Conservation (phyloP, 2,888 invertebrate species). For the Perizoma flavofasciatum region DNA sequence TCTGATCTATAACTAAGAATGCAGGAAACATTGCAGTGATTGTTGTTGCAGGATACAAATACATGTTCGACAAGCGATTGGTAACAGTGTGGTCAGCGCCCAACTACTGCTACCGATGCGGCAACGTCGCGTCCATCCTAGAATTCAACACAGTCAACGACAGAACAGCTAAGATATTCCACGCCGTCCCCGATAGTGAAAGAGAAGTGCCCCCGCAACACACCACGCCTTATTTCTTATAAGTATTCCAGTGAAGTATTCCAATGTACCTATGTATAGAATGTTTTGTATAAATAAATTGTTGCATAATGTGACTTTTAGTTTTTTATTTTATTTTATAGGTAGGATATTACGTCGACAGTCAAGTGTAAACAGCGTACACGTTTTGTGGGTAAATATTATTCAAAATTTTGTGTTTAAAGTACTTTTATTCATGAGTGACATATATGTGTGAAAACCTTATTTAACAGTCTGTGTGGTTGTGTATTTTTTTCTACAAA, state of each 20-base stretch:
- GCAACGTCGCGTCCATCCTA: slow-evolving; percentile 98
- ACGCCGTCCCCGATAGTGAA: slow-evolving; percentile 97
- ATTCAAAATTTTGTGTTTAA: no score
- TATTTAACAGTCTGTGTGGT: no score
- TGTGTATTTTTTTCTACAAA: no score
- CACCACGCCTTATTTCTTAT: slow-evolving; percentile 98
- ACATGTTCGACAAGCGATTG: slow-evolving; percentile 98
- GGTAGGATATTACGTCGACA: no score
- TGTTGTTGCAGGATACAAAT: slow-evolving; percentile 91
- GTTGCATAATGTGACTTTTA: slow-evolving; percentile 50
- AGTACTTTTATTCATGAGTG: no score
- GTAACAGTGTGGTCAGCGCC: slow-evolving; percentile 99
- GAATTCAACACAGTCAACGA: slow-evolving; percentile 92
- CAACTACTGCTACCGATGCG: slow-evolving; percentile 99
- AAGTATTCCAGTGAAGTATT: slow-evolving; percentile 66
- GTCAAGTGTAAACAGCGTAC: background rate
- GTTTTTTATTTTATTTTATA: background rate
- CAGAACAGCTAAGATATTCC: slow-evolving; percentile 93
- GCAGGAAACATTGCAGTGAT: background rate
- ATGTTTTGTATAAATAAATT: slow-evolving; percentile 69
- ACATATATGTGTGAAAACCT: no score
- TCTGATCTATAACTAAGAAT: background rate
- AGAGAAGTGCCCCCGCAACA: slow-evolving; percentile 96
- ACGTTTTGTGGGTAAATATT: background rate
- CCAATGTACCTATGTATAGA: slow-evolving; percentile 40